Evolutionary conservation across 2,113 vertebrate species (phyloP).

Genomic region (Blennius ocellaris): DNA sequence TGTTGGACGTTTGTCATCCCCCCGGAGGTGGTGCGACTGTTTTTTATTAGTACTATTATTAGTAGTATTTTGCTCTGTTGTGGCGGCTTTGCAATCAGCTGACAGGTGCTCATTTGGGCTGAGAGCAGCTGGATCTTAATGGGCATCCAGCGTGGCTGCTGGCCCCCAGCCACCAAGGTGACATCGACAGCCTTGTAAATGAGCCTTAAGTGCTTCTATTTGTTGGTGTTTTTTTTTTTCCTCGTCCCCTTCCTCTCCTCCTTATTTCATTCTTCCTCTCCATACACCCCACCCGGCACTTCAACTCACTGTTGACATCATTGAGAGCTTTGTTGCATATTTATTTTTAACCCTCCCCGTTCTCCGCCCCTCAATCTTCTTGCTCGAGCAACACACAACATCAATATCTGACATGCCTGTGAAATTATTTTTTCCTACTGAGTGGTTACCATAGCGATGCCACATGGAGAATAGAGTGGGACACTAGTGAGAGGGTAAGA

Average conservation of each 20-base stretch:
- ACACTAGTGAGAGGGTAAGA: slow-evolving; percentile 44
- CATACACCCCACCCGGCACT: slow-evolving; percentile 13
- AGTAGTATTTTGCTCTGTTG: slow-evolving; percentile 8
- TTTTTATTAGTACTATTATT: slow-evolving; percentile 30
- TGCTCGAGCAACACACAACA: slow-evolving; percentile 35
- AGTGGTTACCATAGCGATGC: slow-evolving; percentile 73
- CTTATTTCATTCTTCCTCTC: neutral
- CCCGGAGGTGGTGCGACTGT: neutral
- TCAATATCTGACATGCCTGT: slow-evolving; percentile 54
- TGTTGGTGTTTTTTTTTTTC: slow-evolving; percentile 21
- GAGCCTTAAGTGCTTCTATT: slow-evolving; percentile 54
- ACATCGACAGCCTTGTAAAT: slow-evolving; percentile 64
- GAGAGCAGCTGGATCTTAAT: slow-evolving; percentile 65
- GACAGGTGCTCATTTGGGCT: slow-evolving; percentile 67
- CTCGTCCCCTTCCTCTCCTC: neutral
- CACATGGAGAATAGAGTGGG: slow-evolving; percentile 52
- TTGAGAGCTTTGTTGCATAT: slow-evolving; percentile 18
- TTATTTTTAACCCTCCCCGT: neutral
- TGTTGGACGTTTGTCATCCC: slow-evolving; percentile 23
- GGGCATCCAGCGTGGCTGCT: slow-evolving; percentile 45
- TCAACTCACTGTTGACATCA: slow-evolving; percentile 26
- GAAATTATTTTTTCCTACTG: slow-evolving; percentile 51
- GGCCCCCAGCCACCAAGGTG: slow-evolving; percentile 56
- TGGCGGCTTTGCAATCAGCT: slow-evolving; percentile 44
- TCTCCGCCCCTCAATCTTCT: slow-evolving; percentile 11